Conservation (phyloP, 2,797 vertebrate species). For the Corythornis leucogaster region DNA sequence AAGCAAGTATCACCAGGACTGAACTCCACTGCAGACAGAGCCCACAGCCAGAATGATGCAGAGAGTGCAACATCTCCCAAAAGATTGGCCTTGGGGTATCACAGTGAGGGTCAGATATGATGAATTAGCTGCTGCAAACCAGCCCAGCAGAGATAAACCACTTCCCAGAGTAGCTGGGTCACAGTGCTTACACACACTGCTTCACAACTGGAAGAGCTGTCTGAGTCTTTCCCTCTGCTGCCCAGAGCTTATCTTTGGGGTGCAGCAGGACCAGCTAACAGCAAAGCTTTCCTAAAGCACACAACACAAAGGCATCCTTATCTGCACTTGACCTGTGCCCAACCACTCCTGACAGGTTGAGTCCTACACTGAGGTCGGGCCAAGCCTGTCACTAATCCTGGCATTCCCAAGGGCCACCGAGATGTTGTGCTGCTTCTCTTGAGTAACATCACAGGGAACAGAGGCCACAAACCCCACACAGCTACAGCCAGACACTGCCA, state of each 20-base stretch:
- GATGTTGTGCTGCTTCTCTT: neutral
- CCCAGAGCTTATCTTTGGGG: neutral
- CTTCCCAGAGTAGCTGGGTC: neutral
- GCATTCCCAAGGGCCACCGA: neutral
- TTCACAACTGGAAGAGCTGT: neutral
- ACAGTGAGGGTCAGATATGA: neutral
- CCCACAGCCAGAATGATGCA: neutral
- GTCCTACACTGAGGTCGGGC: neutral
- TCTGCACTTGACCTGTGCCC: neutral
- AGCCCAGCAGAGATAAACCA: neutral
- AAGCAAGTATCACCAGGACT: neutral
- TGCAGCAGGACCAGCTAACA: neutral
- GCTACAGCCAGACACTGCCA: neutral
- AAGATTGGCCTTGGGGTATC: neutral
- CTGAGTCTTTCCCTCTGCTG: neutral
- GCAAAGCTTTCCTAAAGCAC: neutral
- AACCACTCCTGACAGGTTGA: neutral
- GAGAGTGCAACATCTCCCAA: neutral
- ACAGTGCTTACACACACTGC: neutral
- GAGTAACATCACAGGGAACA: neutral
- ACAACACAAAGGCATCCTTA: neutral
- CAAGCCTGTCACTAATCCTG: neutral
- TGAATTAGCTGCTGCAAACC: neutral
- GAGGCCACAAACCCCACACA: neutral
- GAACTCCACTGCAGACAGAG: neutral